Conservation (phyloP, 2,113 vertebrate genomes). For the Eudorcas thomsonii region DNA sequence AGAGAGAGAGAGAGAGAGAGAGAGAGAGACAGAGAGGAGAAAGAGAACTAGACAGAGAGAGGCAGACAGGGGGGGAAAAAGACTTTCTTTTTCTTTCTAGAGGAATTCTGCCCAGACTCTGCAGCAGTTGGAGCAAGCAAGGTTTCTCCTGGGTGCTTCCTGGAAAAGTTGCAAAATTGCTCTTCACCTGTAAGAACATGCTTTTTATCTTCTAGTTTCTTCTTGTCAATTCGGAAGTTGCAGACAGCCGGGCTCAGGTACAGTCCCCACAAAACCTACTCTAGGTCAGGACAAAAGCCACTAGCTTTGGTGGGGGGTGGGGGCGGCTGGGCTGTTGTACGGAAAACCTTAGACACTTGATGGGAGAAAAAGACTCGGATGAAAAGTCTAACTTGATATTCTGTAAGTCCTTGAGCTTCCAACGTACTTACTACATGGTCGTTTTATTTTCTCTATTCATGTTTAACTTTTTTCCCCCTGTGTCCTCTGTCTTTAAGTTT, state of each 20-base stretch:
- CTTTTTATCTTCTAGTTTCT: constrained; percentile 75
- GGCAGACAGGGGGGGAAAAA: constrained; percentile 67
- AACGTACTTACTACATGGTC: constrained; percentile 56
- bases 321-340: constrained; percentile 59
- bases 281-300: constrained; percentile 75
- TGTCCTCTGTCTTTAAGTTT: constrained; percentile 16
- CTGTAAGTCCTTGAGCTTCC: constrained; percentile 83
- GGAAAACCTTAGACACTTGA: constrained; percentile 73
- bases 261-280: constrained; percentile 73
- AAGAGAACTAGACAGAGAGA: constrained; percentile 69
- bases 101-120: constrained; percentile 81
- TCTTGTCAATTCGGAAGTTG: constrained; percentile 78
- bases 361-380: constrained; percentile 76
- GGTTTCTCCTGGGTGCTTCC: constrained; percentile 69
- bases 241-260: constrained; percentile 76
- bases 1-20: constrained; percentile 67
- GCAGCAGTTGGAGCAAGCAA: constrained; percentile 73
- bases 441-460: constrained; percentile 48
- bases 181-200: constrained; percentile 72
- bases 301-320: constrained; percentile 34
- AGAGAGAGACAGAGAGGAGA: constrained; percentile 67
- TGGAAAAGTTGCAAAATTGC: constrained; percentile 78
- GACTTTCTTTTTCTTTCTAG: constrained; percentile 78
- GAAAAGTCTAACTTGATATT: constrained; percentile 75
- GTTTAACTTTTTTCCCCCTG: background rate